Conservation (phyloP, 2,888 invertebrate genomes). For the Poecilobothrus nobilitatus region DNA sequence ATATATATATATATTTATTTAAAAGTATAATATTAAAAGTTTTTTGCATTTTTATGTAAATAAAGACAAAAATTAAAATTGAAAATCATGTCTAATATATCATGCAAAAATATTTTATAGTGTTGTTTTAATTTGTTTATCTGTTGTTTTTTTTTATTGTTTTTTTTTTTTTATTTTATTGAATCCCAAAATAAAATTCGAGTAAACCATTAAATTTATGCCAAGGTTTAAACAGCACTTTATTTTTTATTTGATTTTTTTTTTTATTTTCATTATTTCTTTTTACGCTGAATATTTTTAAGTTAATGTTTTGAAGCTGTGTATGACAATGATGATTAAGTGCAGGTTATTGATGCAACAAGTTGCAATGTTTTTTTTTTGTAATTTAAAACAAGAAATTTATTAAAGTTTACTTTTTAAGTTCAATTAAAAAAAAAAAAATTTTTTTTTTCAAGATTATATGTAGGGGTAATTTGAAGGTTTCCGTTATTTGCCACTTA, state of each 20-base stretch:
- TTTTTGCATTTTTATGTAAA: not conserved
- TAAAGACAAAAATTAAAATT: not conserved
- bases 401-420: no score
- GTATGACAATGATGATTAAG: not conserved
- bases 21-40: no score
- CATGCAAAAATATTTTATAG: not conserved
- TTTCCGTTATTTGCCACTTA: no score
- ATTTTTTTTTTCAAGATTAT: no score
- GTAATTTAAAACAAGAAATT: no score
- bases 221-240: not conserved
- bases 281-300: not conserved
- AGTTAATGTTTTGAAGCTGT: not conserved
- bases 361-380: not conserved
- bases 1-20: no score
- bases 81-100: not conserved
- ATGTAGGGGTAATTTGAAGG: no score
- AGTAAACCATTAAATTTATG: not conserved
- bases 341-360: constrained; percentile 1
- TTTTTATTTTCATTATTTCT: no score
- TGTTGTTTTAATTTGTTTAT: no score
- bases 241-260: not conserved
- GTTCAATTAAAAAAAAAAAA: no score
- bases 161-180: not conserved
- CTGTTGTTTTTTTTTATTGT: no score
- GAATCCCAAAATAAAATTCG: not conserved